phyloP scores from a whole-genome alignment of 2,113 vertebrate species.

The Hemibagrus wyckioides region DNA sequence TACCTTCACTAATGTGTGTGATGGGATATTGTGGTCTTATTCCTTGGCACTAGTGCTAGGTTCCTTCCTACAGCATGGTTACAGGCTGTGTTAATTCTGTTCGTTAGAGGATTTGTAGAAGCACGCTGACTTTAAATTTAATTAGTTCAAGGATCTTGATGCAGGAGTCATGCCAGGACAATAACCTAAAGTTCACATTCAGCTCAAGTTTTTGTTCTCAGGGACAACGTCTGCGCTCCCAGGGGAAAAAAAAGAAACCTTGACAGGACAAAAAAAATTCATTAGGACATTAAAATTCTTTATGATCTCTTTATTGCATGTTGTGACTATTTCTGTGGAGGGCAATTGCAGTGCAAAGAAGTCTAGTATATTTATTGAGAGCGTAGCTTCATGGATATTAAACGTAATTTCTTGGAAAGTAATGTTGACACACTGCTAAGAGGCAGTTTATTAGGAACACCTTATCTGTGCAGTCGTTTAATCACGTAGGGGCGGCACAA shows the following conservation, averaged over 20 bases:
- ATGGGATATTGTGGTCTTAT: neutral
- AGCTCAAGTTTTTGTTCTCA: constrained; percentile 11
- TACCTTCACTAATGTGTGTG: neutral
- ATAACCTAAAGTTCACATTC: constrained; percentile 32
- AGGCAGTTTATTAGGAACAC: neutral
- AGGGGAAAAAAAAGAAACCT: neutral
- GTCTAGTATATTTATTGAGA: neutral
- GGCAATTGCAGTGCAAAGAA: constrained; percentile 8
- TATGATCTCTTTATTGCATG: constrained; percentile 4
- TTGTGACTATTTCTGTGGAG: neutral
- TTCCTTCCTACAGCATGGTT: neutral
- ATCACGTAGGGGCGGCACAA: neutral
- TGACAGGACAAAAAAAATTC: constrained; percentile 5
- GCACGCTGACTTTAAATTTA: constrained; percentile 69
- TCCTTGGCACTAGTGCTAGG: neutral
- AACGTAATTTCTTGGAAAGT: neutral
- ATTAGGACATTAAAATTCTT: neutral
- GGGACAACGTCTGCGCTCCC: neutral
- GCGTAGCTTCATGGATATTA: neutral
- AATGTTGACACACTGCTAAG: too few relatives aligned
- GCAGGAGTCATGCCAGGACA: constrained; percentile 51
- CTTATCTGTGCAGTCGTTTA: neutral
- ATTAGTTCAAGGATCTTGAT: constrained; percentile 62
- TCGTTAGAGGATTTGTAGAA: constrained; percentile 38
- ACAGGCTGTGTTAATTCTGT: neutral